Conservation (phyloP, 2,797 vertebrate species). For the Chromobotia macracanthus region DNA sequence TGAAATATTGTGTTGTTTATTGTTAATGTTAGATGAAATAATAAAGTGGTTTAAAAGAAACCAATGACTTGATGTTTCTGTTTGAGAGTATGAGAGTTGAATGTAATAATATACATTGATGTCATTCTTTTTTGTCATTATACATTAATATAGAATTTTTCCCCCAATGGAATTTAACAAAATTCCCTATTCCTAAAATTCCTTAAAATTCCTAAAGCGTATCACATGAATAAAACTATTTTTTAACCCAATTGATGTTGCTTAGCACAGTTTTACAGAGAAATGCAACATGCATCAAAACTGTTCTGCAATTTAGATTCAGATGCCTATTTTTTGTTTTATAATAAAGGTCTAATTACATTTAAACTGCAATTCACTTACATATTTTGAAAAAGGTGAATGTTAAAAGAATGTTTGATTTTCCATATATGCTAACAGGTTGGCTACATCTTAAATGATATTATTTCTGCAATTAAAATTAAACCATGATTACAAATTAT, state of each 20-base stretch:
- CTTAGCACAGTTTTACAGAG: background rate
- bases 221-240: background rate
- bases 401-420: too few species aligned
- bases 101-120: too few species aligned
- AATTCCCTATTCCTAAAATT: too few species aligned
- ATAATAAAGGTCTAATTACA: too few species aligned
- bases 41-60: slow-evolving; percentile 44
- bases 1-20: slow-evolving; percentile 55
- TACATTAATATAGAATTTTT: background rate
- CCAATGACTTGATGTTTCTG: background rate
- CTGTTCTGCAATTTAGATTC: background rate
- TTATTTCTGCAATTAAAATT: too few species aligned
- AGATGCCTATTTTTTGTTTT: background rate
- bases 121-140: too few species aligned
- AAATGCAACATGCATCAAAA: background rate
- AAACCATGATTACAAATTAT: background rate
- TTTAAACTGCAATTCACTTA: too few species aligned
- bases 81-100: background rate
- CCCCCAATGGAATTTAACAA: too few species aligned
- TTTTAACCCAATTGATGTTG: background rate
- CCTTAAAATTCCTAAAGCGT: background rate
- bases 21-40: slow-evolving; percentile 49
- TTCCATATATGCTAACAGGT: too few species aligned
- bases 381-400: too few species aligned
- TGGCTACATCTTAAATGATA: too few species aligned